A percentile compares a stretch with the other conserved stretches of the same genome.
phyloP scores from a whole-genome alignment of 2,888 invertebrate genomes.

The Agriopis aurantiaria region DNA sequence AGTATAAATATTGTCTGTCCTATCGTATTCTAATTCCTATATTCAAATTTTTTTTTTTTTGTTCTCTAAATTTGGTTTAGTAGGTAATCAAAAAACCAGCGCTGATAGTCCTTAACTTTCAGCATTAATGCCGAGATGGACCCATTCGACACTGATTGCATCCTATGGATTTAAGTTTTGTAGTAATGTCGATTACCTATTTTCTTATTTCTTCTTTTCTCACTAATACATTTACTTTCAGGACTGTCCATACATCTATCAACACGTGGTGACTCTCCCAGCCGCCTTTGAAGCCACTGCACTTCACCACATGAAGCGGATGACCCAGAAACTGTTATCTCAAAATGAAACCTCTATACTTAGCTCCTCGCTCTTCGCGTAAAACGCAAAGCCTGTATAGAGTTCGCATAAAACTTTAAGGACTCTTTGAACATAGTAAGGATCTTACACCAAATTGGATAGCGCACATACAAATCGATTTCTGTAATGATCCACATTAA shows the following conservation, averaged over 20 bases:
- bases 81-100: too few species aligned
- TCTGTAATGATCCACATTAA: too few species aligned
- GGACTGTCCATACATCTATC: background rate
- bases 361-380: background rate
- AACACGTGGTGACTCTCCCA: conserved; percentile 10
- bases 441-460: background rate
- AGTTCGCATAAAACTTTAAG: background rate
- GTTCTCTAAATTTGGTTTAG: too few species aligned
- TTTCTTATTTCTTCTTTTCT: background rate
- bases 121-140: too few species aligned
- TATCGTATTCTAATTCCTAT: too few species aligned
- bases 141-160: too few species aligned
- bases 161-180: too few species aligned
- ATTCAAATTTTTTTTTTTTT: too few species aligned
- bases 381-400: conserved; percentile 2
- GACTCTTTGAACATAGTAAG: background rate
- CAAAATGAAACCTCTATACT: conserved; percentile 28
- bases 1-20: too few species aligned
- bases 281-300: conserved; percentile 43
- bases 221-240: background rate
- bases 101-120: too few species aligned
- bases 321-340: conserved; percentile 49
- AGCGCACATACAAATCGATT: too few species aligned
- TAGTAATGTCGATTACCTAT: background rate
- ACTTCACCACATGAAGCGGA: conserved; percentile 43